These are phyloP conservation scores for Nansenia antarctica DNA, from an alignment of 2,113 vertebrate species.

Conservation along the genomic window DNA sequence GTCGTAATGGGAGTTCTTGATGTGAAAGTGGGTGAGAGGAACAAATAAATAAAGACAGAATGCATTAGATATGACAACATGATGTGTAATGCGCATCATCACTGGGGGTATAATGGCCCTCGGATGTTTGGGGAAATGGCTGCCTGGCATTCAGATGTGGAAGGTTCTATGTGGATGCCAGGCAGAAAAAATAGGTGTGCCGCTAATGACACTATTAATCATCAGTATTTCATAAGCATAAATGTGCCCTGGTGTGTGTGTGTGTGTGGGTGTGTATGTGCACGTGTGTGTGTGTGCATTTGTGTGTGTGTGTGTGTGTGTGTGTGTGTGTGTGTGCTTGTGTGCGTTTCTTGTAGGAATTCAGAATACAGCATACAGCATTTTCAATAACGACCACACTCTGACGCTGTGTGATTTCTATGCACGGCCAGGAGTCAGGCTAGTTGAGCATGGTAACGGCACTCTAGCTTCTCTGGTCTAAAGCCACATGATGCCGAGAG, in stretches of 20 bases:
- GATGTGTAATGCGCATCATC: constrained; percentile 26
- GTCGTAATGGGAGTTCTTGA: constrained; percentile 37
- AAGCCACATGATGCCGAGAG: not conserved
- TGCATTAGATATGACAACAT: constrained; percentile 34
- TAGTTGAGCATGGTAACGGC: not conserved
- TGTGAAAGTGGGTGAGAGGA: too few species aligned
- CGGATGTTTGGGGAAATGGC: constrained; percentile 16
- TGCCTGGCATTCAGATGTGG: constrained; percentile 31
- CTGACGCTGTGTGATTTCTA: not conserved
- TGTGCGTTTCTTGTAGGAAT: too few species aligned
- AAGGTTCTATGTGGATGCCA: too few species aligned
- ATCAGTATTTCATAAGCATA: not conserved
- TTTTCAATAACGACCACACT: not conserved
- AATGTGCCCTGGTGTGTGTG: not conserved
- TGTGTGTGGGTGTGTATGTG: too few species aligned
- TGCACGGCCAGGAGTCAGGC: not conserved
- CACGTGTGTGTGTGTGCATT: too few species aligned
- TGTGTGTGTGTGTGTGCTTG: too few species aligned
- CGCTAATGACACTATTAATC: not conserved
- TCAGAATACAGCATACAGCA: not conserved
- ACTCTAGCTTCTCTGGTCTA: not conserved
- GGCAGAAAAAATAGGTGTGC: not conserved
- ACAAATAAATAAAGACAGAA: constrained; percentile 47
- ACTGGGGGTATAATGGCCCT: constrained; percentile 28
- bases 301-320: too few species aligned